Evolutionary conservation across 2,113 vertebrate genomes (phyloP).

Genomic region (Cacatua alba): DNA sequence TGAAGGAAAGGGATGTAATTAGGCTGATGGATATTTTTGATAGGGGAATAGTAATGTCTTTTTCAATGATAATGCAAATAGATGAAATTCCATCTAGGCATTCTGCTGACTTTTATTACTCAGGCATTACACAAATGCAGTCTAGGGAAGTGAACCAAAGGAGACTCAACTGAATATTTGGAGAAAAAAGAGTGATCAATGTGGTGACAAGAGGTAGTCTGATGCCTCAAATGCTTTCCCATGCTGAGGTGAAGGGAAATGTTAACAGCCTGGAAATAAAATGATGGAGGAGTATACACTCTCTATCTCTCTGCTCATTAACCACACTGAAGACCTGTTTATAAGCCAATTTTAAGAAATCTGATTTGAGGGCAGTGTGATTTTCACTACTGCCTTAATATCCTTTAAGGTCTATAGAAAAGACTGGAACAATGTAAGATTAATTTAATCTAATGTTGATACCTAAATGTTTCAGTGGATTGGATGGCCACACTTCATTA

Average conservation of each 20-base stretch:
- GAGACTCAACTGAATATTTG: conserved; percentile 14
- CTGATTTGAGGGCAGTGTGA: neutral
- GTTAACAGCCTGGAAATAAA: neutral
- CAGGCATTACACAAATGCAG: neutral
- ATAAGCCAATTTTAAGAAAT: neutral
- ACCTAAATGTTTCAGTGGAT: neutral
- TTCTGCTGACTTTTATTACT: conserved; percentile 56
- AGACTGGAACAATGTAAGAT: neutral
- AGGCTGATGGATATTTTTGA: conserved; percentile 69
- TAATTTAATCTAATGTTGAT: neutral
- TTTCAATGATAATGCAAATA: conserved; percentile 57
- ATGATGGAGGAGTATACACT: neutral
- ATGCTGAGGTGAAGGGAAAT: neutral
- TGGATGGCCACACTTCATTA: neutral
- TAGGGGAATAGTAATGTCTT: conserved; percentile 63
- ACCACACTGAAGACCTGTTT: neutral
- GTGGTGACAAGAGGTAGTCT: neutral
- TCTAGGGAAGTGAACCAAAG: conserved; percentile 38
- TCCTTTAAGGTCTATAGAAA: neutral
- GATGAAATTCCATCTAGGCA: conserved; percentile 40
- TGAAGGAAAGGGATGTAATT: conserved; percentile 57
- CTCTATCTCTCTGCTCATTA: neutral
- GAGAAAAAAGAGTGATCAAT: neutral
- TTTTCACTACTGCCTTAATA: neutral
- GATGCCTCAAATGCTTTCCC: neutral